phyloP scores from a whole-genome alignment of 2,888 invertebrate species.

The Idaea straminata region DNA sequence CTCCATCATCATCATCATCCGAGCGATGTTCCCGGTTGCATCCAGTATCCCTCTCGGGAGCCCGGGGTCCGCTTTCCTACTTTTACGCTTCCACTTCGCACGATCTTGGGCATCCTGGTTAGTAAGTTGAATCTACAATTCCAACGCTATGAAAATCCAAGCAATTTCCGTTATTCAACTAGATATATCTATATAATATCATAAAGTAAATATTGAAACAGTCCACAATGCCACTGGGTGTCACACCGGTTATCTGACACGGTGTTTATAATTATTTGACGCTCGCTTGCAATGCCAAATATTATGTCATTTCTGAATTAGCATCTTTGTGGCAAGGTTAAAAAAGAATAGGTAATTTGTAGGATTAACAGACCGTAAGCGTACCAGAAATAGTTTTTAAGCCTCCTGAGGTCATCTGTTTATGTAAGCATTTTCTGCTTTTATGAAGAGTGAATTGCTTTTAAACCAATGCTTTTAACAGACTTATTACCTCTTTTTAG shows the following conservation, averaged over 20 bases:
- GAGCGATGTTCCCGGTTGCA: too few relatives aligned
- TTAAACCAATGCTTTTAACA: background rate
- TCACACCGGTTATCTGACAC: constrained; percentile 8
- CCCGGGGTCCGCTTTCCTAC: too few relatives aligned
- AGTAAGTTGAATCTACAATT: too few relatives aligned
- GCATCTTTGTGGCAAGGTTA: constrained; percentile 4
- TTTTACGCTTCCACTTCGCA: too few relatives aligned
- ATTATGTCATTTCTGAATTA: constrained; percentile 12
- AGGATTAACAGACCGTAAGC: background rate
- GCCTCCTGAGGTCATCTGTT: background rate
- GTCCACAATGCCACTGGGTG: constrained; percentile 1
- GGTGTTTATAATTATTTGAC: constrained; percentile 7
- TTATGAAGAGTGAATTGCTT: background rate
- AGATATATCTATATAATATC: background rate
- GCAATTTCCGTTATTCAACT: background rate
- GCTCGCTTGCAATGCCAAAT: constrained; percentile 6
- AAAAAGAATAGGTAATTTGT: background rate
- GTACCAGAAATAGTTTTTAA: background rate
- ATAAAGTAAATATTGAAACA: constrained; percentile 2
- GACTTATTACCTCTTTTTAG: too few relatives aligned
- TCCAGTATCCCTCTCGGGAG: too few relatives aligned
- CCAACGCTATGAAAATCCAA: background rate
- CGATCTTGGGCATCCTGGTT: too few relatives aligned
- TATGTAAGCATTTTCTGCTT: background rate
- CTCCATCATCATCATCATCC: too few relatives aligned